Evolutionary conservation across 1,140 invertebrate genomes (phyloP), one percentile per base, ranked within the genome.

Genomic region (Papilio polytes): DNA sequence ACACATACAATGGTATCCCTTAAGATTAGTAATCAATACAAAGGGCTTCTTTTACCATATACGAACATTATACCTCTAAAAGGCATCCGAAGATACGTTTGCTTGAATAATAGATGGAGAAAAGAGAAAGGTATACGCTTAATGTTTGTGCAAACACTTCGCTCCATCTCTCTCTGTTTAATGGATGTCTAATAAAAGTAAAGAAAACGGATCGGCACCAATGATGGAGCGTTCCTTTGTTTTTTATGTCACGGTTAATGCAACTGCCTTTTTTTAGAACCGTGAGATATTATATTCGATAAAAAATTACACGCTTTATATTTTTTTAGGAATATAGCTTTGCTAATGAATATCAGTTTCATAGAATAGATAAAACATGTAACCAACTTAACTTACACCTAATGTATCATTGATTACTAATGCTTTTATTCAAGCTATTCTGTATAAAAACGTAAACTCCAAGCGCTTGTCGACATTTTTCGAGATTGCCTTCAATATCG

Each of bases 121-220:
- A 59, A 59, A 59, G 56, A 59, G 56, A 59, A 59, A 59, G 56
- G 48, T 51, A 18, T 51, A 51, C 4, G 12, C 53, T n/a, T 20
- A 56, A 56, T 56, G 53, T 56, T 56, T 20, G 18, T 59, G 56
- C 56, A 59, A 59, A 59, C 56, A 59, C 56, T 59, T 59, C 59
- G 48, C 48, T 51, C 48, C 48, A 63, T 22, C 20, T 63, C 59
- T 63, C 59, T 26, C 20, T 63, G 20, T 26, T 63, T 63, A 63
- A 63, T 63, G 59, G 59, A 26, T 22, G 59, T 63, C 59, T 63
- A 22, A 63, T 22, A 26, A 63, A 63, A 63, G 59, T 41, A 41
- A 41, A 41, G 36, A 63, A 63, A 63, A 63, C 22, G 22, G 59
- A 63, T 63, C 59, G 59, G 20, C 10, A 22, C n/a, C n/a, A 63